Evolutionary conservation across 1,140 invertebrate species (phyloP), one percentile per base, ranked within the genome.

Genomic region (Lithobius niger): DNA sequence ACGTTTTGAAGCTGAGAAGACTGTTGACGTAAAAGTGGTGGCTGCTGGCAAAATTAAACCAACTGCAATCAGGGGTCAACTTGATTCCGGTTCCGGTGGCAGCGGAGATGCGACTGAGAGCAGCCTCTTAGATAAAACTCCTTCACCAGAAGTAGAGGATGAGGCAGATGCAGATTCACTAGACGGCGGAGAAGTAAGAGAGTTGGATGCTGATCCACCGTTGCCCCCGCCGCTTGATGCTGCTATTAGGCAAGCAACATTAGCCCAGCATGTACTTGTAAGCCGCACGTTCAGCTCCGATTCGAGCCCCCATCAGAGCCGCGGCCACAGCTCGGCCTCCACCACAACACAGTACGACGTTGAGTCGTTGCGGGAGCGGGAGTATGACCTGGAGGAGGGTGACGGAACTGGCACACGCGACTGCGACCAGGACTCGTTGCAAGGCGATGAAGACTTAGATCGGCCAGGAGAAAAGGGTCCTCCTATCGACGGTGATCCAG

Each of bases 1-100:
- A 60, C 76, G 75, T 50, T 76, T 80, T 47, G 77, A 79, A 24
- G 61, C 55, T 54, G 57, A 27, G 40, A 60, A 59, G 36, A 49
- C 48, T 25, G 55, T 40, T 49, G 51, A 10, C n/a, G n/a, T n/a
- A n/a, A n/a, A n/a, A n/a, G n/a, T 16, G 22, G 28, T 42, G 4
- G 28, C 44, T 10, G n/a, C n/a, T 16, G 52, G 54, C 1, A 60
- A 54, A 16, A 62, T 57, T 16, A 48, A 58, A n/a, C n/a, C n/a
- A n/a, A 24, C 58, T 55, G 19, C 56, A 60, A 27, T 60, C 61
- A 54, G 6, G 40, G 18, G 27, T 26, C n/a, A 48, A 44, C 3
- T 31, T 16, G 54, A 55, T 26, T 21, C 25, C 22, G 51, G 45
- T 2, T 27, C 24, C 2, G 56, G 36, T 54, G 73, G 49, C 66